Evolutionary conservation across 2,113 vertebrate genomes (phyloP), one percentile per base, ranked within the genome.

Genomic region (Platanista minor): DNA sequence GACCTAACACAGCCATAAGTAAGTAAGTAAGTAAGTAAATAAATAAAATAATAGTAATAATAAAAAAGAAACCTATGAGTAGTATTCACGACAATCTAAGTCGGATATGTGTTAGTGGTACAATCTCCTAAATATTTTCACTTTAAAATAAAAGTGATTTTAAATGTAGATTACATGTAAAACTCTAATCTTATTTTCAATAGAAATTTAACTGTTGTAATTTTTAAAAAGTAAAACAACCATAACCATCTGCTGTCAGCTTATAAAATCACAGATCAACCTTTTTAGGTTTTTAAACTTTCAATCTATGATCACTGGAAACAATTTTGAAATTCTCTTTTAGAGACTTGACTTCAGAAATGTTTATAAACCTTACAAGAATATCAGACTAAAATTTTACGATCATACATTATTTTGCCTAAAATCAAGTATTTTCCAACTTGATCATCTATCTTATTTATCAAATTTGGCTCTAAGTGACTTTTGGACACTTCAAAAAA

Each of bases 61-160:
- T 52, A 52, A 52, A 20, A 57, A 57, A 62, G 81, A 33, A 46
- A 62, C 33, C 17, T 57, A 39, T 10, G 7, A 75, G 46, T 36
- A 64, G 11, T 4, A 67, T 66, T 91, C 31, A 49, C 15, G 91
- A 92, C 36, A 74, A 84, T 12, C 31, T 49, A 93, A 90, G 72
- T 57, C 62, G 20, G n/a, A 3, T 71, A 64, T 57, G 13, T 3
- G 36, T 41, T 78, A 95, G 71, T 66, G 31, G 81, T 62, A 71
- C 15, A 49, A 69, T 9, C 23, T 78, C n/a, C n/a, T n/a, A 83
- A 89, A 66, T 78, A 78, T 85, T 71, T 89, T 86, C 21, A 94
- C 92, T 94, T 94, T 29, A 75, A 96, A 86, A 81, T 82, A 82
- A 90, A 97, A 78, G 62, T 21, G 31, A 6, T 49, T 93, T 90